Base-by-base conservation (phyloP, 1,140 invertebrate species). In the Aplysia californica region DNA sequence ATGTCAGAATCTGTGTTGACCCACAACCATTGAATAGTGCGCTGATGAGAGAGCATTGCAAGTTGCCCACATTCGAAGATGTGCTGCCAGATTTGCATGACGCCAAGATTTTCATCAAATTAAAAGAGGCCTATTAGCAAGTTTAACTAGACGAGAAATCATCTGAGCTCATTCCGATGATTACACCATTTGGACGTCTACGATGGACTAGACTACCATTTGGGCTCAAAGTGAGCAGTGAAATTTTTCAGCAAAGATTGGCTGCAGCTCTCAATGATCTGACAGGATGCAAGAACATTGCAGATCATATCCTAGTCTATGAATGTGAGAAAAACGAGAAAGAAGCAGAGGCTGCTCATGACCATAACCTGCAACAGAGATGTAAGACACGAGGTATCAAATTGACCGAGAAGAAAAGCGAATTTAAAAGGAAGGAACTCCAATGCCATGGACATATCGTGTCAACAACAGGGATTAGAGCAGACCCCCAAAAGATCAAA, bases 121-220 rank as follows among this genome's bases (percentile, higher is more conserved):
- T 82, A 21, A 79, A 85, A 39, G 69, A 81, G 26, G 85, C 55
- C n/a, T 86, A 74, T 64, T 80, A 74, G 50, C 80, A 81, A 31
- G 58, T 92, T 78, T n/a, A 36, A 38, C 67, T 84, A n/a, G 82
- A 85, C 66, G 65, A 84, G 23, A 39, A 61, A 20, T 84, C 80
- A 31, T 80, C 79, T 75, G 35, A 71, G 31, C 36, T 86, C 26
- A 84, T 81, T 15, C 83, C 83, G 2, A 77, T 81, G 69, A 88
- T 89, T 18, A 86, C 83, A 21, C 72, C 81, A 4, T 83, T 80
- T 72, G 82, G 82, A n/a, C 39, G 77, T 31, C 80, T 79, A 33
- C 35, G 76, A 41, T 86, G 79, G 82, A 31, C 44, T 4, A 26
- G 83, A 31, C 29, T 84, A 18, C 79, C 80, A 33, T 82, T 84